Evolutionary conservation across 1,140 invertebrate species (phyloP), one percentile per base, ranked within the genome.

Genomic region (fruit fly (Drosophila melanogaster)): DNA sequence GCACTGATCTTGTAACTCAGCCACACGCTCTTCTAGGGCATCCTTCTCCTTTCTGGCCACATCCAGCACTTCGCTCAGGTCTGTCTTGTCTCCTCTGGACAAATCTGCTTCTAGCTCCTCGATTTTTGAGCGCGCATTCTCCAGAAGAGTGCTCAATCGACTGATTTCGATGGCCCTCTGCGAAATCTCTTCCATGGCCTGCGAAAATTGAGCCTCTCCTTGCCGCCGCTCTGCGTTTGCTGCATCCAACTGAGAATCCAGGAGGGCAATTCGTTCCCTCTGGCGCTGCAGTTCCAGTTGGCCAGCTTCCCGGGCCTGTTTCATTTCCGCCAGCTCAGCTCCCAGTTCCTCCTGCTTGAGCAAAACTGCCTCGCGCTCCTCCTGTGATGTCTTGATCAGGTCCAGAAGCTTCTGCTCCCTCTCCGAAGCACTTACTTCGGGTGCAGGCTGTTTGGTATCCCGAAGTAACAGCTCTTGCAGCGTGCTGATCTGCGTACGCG

Each of bases 381-480:
- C 96, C 93, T 98, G 96, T 10, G 96, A 96, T 72, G 95, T 95
- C 94, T 97, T 97, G 0, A 98, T 93, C 35, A 98, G 93, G 80
- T 96, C 96, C n/a, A 97, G 93, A n/a, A 98, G 92, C 90, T 97
- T 96, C 71, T 96, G 94, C 84, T 98, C 97, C 40, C 96, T 93
- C 91, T 97, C 96, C 4, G 95, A 95, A 33, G 94, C 92, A 92
- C 94, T 79, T 74, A 91, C 93, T 91, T 95, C 95, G 1, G 43
- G 35, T 26, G 94, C 94, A 49, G 95, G 94, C 33, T 94, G 92
- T 10, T 96, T 94, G 0, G 76, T 81, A 37, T 87, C 84, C 53
- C 94, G 94, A 24, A 96, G 92, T 35, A 96, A 90, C 30, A 96
- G 86, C 59, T 95, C 95, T 90, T 97, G 96, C 26, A 97, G 92